Evolutionary conservation across 1,140 invertebrate species (phyloP).

Genomic region (Drosophila nasuta): DNA sequence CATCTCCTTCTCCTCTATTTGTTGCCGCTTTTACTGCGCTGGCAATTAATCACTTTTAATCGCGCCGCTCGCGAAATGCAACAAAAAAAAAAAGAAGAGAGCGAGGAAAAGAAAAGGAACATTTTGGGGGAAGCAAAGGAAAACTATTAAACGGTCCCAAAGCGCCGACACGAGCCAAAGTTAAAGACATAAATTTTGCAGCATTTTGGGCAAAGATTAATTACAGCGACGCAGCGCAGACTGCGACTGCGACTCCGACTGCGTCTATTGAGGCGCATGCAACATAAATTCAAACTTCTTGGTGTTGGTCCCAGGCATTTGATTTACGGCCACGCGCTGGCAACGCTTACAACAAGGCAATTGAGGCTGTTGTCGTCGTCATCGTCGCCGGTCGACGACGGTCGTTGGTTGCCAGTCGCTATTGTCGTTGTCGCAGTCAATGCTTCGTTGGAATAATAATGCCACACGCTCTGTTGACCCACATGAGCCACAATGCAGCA

Average conservation of each 20-base stretch:
- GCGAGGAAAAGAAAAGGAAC: conserved; percentile 22
- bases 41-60: conserved; percentile 82
- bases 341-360: conserved; percentile 49
- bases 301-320: conserved; percentile 17
- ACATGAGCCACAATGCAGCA: conserved; percentile 41
- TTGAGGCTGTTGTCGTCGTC: conserved; percentile 36
- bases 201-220: conserved; percentile 83
- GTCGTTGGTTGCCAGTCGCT: conserved; percentile 13
- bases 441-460: conserved; percentile 47
- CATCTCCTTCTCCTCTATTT: conserved; percentile 8
- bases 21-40: conserved; percentile 43
- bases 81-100: conserved; percentile 44
- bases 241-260: not conserved
- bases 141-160: conserved; percentile 49
- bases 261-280: conserved; percentile 58
- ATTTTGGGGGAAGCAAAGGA: not conserved
- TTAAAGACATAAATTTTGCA: conserved; percentile 84
- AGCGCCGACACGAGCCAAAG: conserved; percentile 51
- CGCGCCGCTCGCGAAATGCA: conserved; percentile 56
- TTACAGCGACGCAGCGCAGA: conserved; percentile 56
- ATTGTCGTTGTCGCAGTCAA: conserved; percentile 30
- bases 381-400: conserved; percentile 11
- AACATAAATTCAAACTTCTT: conserved; percentile 71
- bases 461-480: conserved; percentile 41
- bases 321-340: conserved; percentile 45